Percentiles rank a stretch among this genome's conserved stretches.
phyloP scores from a whole-genome alignment of 1,140 invertebrate genomes.

The Diachasmimorpha longicaudata region DNA sequence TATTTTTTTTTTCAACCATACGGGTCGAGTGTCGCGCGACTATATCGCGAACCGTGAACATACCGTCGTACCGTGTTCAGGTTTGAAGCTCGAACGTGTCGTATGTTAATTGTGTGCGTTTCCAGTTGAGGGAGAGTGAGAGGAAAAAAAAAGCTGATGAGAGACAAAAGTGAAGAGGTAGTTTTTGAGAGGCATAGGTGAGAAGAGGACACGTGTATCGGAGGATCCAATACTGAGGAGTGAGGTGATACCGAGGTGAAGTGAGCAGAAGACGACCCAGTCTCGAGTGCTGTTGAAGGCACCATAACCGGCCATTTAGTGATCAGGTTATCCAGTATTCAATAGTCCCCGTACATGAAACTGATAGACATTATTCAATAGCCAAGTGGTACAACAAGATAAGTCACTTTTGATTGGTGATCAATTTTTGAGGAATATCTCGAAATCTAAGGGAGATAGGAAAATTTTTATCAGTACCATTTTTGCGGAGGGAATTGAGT shows the following conservation, averaged over 20 bases:
- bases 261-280: slow-evolving; percentile 3
- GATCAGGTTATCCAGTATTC: neutral
- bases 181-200: neutral
- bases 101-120: slow-evolving; percentile 34
- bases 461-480: no score
- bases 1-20: neutral
- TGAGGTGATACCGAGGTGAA: neutral
- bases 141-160: neutral
- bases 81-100: slow-evolving; percentile 27
- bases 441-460: no score
- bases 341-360: slow-evolving; percentile 21
- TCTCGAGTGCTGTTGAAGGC: slow-evolving; percentile 25
- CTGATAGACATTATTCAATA: no score
- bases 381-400: no score
- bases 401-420: no score
- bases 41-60: slow-evolving; percentile 20
- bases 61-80: slow-evolving; percentile 25
- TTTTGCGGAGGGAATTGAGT: no score
- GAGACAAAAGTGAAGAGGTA: neutral
- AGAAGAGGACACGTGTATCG: neutral
- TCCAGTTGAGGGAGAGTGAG: slow-evolving; percentile 19
- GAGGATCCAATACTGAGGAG: neutral
- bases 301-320: slow-evolving; percentile 27
- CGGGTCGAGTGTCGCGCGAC: slow-evolving; percentile 15
- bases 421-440: no score